Base-by-base conservation (phyloP, 2,797 vertebrate genomes). In the Gouania willdenowi region DNA sequence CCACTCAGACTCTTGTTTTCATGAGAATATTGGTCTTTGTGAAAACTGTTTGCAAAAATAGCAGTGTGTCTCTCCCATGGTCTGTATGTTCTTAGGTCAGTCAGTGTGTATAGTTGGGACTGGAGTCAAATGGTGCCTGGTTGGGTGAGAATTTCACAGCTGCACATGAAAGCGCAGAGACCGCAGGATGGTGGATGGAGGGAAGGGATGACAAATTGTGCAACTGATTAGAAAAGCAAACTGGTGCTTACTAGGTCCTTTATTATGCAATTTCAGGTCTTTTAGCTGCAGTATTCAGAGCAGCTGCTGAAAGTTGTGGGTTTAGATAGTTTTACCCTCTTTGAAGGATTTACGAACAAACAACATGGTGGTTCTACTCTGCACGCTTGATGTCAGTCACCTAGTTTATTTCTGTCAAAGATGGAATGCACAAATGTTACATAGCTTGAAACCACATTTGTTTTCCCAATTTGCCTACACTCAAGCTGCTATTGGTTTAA, bases 81-180 rank as follows among this genome's bases (percentile, higher is more conserved):
- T 42, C 28, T 55, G 44, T 77, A 63, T 81, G 43, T 82, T 71
- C 47, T 70, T 79, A 77, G 65, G 68, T 66, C 54, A 18, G 36
- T 67, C 46, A 58, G 12, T 4, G 47, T 52, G 55, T 58, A 44
- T 66, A 53, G 51, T 64, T 56, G 17, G 37, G 47, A 42, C 42
- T 42, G 34, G 37, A 61, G 73, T 80, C 71, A 70, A 49, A 69
- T 59, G 65, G 57, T 37, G 52, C 55, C 71, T 66, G 35, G 54
- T 61, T 50, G 74, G 70, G 66, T 84, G 83, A 78, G 81, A 87
- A 85, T 79, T 74, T 79, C 77, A 72, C 85, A 87, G 83, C 83
- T 86, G 83, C 81, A 79, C 65, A 78, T 87, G 64, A 86, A 87
- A 83, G 77, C 36, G 28, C 14, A 45, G 65, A 16, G 41, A 66